Evolutionary conservation across 1,140 invertebrate species (phyloP), one percentile per base, ranked within the genome.

Genomic region (Saccostrea glomerata): DNA sequence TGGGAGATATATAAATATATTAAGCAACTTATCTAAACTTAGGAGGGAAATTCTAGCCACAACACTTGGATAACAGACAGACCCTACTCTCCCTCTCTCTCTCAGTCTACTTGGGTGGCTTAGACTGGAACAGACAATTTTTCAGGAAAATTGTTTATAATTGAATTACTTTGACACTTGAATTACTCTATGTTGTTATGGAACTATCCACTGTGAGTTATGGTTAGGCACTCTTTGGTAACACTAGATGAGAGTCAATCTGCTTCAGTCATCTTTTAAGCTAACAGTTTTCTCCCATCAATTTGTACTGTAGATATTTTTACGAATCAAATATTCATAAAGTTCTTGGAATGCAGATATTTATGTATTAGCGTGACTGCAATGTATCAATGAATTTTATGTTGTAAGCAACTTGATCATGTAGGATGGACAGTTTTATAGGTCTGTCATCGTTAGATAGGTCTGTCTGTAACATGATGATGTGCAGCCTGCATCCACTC

Each of bases 111-210:
- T 73, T 73, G 70, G 70, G 70, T 73, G 70, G 70, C 25, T 63
- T 11, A 11, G 70, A 36, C 23, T 30, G 25, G 25, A 73, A 36
- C 70, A 73, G 25, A 73, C 70, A 73, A 36, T 73, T 73, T 73
- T 66, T 73, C 70, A 36, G 25, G 70, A 73, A 36, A 30, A 73
- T 73, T 73, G 70, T 73, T 73, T 73, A 73, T 73, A 73, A 73
- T 73, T 73, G 23, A 73, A 73, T 73, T 73, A 73, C 70, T 73
- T 47, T 73, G 30, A 73, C 70, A 73, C 70, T 73, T 36, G 30
- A 73, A 73, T 36, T 15, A 30, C 23, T 73, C 25, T 15, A 25
- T 30, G 47, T 47, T 25, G 23, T 15, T 73, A 30, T 73, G 70
- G 70, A 73, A 73, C 30, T 73, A 73, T 73, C 70, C 25, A 30